A percentile compares a stretch with the other conserved stretches of the same genome.
phyloP scores from a whole-genome alignment of 2,888 invertebrate genomes.

The Calephelis perditalis region DNA sequence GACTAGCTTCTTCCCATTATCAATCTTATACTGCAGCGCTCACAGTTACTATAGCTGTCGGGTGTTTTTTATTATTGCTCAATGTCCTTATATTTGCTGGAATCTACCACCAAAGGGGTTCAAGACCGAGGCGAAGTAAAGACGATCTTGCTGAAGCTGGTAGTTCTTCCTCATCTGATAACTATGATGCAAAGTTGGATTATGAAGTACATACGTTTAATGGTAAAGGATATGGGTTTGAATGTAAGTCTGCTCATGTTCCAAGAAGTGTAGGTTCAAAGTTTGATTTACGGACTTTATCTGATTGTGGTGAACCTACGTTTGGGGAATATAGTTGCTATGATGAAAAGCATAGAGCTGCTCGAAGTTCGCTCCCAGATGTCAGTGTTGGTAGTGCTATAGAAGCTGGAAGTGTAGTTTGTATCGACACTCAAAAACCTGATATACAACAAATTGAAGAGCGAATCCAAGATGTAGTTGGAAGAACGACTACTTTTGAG shows the following conservation, averaged over 20 bases:
- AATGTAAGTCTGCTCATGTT: constrained; percentile 77
- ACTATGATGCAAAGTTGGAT: constrained; percentile 78
- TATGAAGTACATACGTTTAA: constrained; percentile 74
- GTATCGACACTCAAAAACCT: constrained; percentile 72
- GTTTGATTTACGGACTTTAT: constrained; percentile 70
- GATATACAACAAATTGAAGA: constrained; percentile 71
- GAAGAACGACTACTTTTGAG: constrained; percentile 70
- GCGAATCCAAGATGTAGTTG: constrained; percentile 50
- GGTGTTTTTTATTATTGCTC: constrained; percentile 87
- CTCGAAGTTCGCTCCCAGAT: constrained; percentile 79
- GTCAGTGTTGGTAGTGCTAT: constrained; percentile 80
- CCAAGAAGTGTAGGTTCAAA: constrained; percentile 65
- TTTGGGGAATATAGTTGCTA: constrained; percentile 83
- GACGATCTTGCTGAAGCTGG: constrained; percentile 87
- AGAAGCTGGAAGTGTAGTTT: constrained; percentile 75
- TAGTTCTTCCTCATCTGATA: constrained; percentile 82
- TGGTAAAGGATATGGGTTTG: constrained; percentile 75
- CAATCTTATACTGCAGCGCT: constrained; percentile 93
- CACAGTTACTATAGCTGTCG: constrained; percentile 91
- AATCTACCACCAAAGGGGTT: constrained; percentile 90
- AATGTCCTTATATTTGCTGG: constrained; percentile 93
- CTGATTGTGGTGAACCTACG: constrained; percentile 73
- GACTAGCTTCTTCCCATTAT: constrained; percentile 89
- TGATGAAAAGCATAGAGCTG: constrained; percentile 78
- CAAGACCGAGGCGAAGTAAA: constrained; percentile 84